phyloP scores from a whole-genome alignment of 2,888 invertebrate genomes.

The Myopa tessellatipennis region DNA sequence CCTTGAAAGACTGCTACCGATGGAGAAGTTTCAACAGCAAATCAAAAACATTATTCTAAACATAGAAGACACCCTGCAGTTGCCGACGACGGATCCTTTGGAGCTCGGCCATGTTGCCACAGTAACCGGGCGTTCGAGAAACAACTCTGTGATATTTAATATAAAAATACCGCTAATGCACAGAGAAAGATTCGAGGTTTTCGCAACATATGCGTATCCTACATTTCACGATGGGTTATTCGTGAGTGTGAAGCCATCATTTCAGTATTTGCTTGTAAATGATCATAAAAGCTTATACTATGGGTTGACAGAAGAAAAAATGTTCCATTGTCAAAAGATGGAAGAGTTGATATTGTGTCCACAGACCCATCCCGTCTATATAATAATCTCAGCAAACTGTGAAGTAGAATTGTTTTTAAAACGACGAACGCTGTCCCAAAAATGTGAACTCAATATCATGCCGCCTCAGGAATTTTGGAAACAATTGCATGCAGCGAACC shows the following conservation, averaged over 20 bases:
- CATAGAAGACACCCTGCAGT: neutral
- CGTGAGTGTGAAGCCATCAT: too few species aligned
- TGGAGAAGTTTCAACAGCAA: too few species aligned
- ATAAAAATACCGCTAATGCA: slow-evolving; percentile 20
- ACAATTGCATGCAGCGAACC: neutral
- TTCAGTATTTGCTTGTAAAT: too few species aligned
- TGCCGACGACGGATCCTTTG: slow-evolving; percentile 1
- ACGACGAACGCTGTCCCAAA: neutral
- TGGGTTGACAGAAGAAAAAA: slow-evolving; percentile 5
- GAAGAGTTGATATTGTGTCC: slow-evolving; percentile 1
- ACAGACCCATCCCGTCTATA: neutral
- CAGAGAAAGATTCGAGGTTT: slow-evolving; percentile 6
- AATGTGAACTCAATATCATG: neutral
- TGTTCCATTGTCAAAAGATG: slow-evolving; percentile 5
- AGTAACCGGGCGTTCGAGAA: slow-evolving; percentile 4
- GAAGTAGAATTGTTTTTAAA: neutral
- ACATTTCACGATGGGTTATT: too few species aligned
- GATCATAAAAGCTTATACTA: neutral
- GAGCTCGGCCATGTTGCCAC: neutral
- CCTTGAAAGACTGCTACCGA: neutral
- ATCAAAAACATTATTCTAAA: neutral
- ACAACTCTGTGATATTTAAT: slow-evolving; percentile 10
- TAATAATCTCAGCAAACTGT: neutral
- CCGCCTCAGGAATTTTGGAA: slow-evolving; percentile 3
- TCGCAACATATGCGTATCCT: neutral